Conservation (phyloP, 2,797 vertebrate genomes). For the Oophaga sylvatica region DNA sequence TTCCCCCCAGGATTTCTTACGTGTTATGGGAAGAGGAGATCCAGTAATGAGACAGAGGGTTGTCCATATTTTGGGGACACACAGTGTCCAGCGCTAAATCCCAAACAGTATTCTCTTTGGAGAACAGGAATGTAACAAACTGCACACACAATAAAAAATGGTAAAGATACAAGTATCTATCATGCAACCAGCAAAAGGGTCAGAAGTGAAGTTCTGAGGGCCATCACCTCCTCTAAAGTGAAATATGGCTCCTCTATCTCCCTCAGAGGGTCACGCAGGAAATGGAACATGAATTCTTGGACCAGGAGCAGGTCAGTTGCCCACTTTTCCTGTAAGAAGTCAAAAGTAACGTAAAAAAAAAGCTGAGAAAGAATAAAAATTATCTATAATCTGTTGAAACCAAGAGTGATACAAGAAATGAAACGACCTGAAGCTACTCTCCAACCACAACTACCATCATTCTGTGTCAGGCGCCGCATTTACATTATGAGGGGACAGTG, state of each 20-base stretch:
- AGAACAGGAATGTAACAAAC: conserved; percentile 97
- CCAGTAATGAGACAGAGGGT: conserved; percentile 97
- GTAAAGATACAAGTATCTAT: too few relatives aligned
- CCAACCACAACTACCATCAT: neutral
- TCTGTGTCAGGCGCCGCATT: neutral
- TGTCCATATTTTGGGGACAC: conserved; percentile 92
- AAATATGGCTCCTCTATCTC: conserved; percentile 96
- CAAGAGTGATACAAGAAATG: too few relatives aligned
- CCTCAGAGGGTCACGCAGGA: conserved; percentile 91
- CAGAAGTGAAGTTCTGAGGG: neutral
- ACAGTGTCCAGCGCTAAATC: conserved; percentile 85
- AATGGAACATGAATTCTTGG: conserved; percentile 92
- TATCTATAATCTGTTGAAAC: neutral
- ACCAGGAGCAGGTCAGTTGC: conserved; percentile 85
- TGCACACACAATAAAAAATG: conserved; percentile 66
- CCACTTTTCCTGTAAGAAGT: conserved; percentile 85
- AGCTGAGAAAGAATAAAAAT: neutral
- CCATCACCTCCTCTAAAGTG: conserved; percentile 86
- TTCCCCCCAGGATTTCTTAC: conserved; percentile 76
- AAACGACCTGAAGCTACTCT: neutral
- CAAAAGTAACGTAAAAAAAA: neutral
- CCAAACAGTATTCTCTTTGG: conserved; percentile 97
- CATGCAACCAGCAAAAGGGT: neutral
- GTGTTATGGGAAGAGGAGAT: conserved; percentile 99
- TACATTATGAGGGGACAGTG: neutral